phyloP scores from a whole-genome alignment of 2,888 invertebrate genomes.

The Nysson spinosus region DNA sequence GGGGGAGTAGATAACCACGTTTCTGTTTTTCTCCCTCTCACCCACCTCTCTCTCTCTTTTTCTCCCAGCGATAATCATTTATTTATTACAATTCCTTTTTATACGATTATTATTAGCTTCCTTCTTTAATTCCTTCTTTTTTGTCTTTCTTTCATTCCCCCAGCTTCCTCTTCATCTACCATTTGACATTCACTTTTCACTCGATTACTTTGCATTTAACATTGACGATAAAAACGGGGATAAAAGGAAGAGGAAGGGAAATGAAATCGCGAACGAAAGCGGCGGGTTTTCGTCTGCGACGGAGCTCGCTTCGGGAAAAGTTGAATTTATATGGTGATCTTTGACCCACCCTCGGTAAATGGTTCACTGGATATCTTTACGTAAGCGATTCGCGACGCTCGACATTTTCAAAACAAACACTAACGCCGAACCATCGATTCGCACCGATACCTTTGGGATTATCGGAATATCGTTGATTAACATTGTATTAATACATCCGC shows the following conservation, averaged over 20 bases:
- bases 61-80: no score
- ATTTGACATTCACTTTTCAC: no score
- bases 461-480: no score
- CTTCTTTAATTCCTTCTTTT: neutral
- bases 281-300: conserved; percentile 35
- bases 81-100: no score
- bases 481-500: no score
- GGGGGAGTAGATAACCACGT: conserved; percentile 20
- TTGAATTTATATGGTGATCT: conserved; percentile 50
- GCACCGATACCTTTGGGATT: no score
- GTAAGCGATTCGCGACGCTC: conserved; percentile 18
- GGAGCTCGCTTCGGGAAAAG: conserved; percentile 40
- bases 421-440: no score
- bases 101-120: no score
- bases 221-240: conserved; percentile 17
- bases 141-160: neutral
- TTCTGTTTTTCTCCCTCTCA: neutral
- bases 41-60: neutral
- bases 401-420: conserved; percentile 5
- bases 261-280: neutral
- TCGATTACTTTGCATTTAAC: no score
- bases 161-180: neutral
- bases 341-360: conserved; percentile 49
- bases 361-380: conserved; percentile 44
- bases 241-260: conserved; percentile 2